phyloP scores from a whole-genome alignment of 2,888 invertebrate genomes.

The Norana najaformis region DNA sequence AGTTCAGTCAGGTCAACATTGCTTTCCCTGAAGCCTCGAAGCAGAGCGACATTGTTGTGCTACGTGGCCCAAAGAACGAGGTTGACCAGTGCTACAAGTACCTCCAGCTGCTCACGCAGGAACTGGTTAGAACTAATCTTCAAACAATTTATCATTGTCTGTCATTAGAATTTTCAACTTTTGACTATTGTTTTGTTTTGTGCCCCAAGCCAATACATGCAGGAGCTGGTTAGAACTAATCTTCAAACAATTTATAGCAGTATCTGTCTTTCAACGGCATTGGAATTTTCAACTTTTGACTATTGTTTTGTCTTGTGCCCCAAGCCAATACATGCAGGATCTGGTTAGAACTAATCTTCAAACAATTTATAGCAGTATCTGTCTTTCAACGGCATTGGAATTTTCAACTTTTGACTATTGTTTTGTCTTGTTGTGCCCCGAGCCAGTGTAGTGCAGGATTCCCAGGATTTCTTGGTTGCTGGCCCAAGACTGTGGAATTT shows the following conservation, averaged over 20 bases:
- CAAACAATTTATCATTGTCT: background rate
- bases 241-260: background rate
- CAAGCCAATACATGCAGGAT: slow-evolving; percentile 85
- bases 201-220: too few relatives aligned
- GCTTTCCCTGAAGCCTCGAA: slow-evolving; percentile 82
- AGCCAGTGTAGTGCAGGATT: too few relatives aligned
- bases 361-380: background rate
- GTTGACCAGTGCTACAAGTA: slow-evolving; percentile 90
- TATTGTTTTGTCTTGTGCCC: too few relatives aligned
- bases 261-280: too few relatives aligned
- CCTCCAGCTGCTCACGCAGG: slow-evolving; percentile 80
- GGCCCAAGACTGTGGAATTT: too few relatives aligned
- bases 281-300: too few relatives aligned
- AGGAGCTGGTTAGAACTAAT: slow-evolving; percentile 77
- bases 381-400: too few relatives aligned
- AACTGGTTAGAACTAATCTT: slow-evolving; percentile 73
- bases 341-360: slow-evolving; percentile 70
- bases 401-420: too few relatives aligned
- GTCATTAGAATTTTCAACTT: too few relatives aligned
- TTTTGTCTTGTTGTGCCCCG: too few relatives aligned
- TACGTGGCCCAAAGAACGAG: slow-evolving; percentile 93
- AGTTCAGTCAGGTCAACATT: slow-evolving; percentile 76
- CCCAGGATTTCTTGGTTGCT: too few relatives aligned
- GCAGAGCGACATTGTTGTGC: slow-evolving; percentile 87
- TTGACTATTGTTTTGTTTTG: too few relatives aligned